These are phyloP conservation scores for Cydia amplana DNA, from an alignment of 1,140 invertebrate species.

Conservation along the genomic window DNA sequence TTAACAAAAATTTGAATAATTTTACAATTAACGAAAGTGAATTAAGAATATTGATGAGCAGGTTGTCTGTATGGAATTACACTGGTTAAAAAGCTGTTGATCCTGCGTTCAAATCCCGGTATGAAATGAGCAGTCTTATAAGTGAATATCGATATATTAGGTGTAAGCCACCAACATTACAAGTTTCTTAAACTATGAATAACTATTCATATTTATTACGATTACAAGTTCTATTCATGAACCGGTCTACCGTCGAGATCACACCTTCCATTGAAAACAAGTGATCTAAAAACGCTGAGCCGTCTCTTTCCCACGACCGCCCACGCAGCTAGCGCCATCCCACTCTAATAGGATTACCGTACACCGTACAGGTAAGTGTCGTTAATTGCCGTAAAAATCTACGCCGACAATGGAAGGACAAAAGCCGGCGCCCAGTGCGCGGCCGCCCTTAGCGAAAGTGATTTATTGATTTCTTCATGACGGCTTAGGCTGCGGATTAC, in stretches of 20 bases:
- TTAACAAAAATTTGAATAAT: conserved; percentile 17
- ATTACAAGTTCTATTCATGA: conserved; percentile 4
- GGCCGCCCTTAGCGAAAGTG: conserved; percentile 63
- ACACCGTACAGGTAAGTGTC: conserved; percentile 70
- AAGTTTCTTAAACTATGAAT: background rate
- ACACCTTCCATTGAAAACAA: conserved; percentile 31
- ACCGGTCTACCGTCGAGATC: conserved; percentile 39
- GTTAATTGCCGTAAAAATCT: conserved; percentile 77
- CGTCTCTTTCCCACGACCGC: conserved; percentile 46
- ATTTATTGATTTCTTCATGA: conserved; percentile 74
- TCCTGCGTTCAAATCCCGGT: no score
- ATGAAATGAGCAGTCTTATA: background rate
- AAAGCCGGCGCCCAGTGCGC: conserved; percentile 63
- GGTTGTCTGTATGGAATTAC: no score
- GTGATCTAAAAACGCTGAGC: conserved; percentile 34
- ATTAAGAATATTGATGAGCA: background rate
- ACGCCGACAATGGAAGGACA: conserved; percentile 63
- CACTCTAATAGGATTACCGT: conserved; percentile 71
- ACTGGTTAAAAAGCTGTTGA: no score
- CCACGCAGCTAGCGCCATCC: conserved; percentile 51
- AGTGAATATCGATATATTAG: no score
- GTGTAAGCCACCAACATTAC: no score
- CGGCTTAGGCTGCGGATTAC: conserved; percentile 62
- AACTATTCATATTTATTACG: background rate
- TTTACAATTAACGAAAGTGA: background rate